A percentile compares a stretch with the other conserved stretches of the same genome.
Evolutionary conservation across 2,888 invertebrate species (phyloP).

Genomic region (Chironomus tentans): DNA sequence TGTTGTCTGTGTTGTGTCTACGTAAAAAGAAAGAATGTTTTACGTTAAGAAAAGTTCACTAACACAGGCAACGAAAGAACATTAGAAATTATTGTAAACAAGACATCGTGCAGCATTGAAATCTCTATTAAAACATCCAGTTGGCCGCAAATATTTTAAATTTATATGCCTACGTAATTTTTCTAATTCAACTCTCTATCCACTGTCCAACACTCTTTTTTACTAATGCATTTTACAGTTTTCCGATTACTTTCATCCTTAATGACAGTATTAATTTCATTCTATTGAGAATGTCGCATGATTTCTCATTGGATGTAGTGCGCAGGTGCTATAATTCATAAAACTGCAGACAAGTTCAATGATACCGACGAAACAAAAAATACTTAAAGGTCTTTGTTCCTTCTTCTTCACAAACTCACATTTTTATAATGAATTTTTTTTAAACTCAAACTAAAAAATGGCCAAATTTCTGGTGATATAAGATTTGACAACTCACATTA

Average conservation of each 20-base stretch:
- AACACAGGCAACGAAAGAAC: background rate
- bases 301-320: background rate
- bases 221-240: background rate
- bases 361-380: background rate
- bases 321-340: constrained; percentile 8
- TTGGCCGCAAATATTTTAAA: too few relatives aligned
- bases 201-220: background rate
- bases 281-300: background rate
- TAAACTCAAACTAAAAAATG: background rate
- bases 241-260: background rate
- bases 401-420: background rate
- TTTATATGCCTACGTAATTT: background rate
- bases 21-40: too few relatives aligned
- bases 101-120: background rate
- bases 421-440: background rate
- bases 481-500: constrained; percentile 13
- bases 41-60: background rate
- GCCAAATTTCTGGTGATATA: background rate
- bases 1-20: too few relatives aligned
- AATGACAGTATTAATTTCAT: background rate
- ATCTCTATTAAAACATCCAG: too few relatives aligned
- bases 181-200: background rate
- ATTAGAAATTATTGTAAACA: background rate
- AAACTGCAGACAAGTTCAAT: constrained; percentile 14
- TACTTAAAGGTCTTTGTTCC: background rate